Percentiles rank a stretch among this genome's conserved stretches.
Evolutionary conservation across 2,888 invertebrate species (phyloP).

Genomic region (Melieria crassipennis): DNA sequence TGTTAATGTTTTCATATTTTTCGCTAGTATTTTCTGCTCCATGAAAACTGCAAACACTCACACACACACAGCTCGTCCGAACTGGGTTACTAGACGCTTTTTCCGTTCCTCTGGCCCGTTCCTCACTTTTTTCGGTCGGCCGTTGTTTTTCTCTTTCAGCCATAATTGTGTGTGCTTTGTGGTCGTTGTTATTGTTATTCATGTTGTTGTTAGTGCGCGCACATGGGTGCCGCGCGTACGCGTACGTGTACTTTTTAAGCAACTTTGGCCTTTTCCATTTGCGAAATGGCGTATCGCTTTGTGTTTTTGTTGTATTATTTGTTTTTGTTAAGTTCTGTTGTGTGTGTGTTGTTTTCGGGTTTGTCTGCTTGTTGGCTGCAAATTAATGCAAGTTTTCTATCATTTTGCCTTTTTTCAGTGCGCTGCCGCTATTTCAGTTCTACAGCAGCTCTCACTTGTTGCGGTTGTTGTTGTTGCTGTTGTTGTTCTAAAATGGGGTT

Average conservation of each 20-base stretch:
- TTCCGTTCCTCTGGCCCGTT: not conserved
- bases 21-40: slow-evolving; percentile 26
- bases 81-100: slow-evolving; percentile 35
- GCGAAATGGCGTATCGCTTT: slow-evolving; percentile 30
- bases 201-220: slow-evolving; percentile 20
- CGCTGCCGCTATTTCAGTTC: too few relatives aligned
- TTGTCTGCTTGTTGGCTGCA: too few relatives aligned
- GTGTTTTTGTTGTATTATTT: slow-evolving; percentile 5
- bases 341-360: too few relatives aligned
- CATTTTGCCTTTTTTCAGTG: too few relatives aligned
- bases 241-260: not conserved
- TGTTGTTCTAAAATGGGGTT: too few relatives aligned
- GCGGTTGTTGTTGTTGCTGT: too few relatives aligned
- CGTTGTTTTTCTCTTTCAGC: not conserved
- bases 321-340: not conserved
- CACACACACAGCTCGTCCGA: not conserved
- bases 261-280: slow-evolving; percentile 31
- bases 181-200: slow-evolving; percentile 3
- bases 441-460: too few relatives aligned
- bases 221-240: not conserved
- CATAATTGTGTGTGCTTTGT: slow-evolving; percentile 13
- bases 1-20: not conserved
- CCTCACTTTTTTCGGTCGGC: too few relatives aligned
- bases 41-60: slow-evolving; percentile 12
- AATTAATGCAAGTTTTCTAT: too few relatives aligned